These are phyloP conservation scores for Syrmaticus mikado DNA, from an alignment of 2,113 vertebrate genomes.

Conservation along the genomic window DNA sequence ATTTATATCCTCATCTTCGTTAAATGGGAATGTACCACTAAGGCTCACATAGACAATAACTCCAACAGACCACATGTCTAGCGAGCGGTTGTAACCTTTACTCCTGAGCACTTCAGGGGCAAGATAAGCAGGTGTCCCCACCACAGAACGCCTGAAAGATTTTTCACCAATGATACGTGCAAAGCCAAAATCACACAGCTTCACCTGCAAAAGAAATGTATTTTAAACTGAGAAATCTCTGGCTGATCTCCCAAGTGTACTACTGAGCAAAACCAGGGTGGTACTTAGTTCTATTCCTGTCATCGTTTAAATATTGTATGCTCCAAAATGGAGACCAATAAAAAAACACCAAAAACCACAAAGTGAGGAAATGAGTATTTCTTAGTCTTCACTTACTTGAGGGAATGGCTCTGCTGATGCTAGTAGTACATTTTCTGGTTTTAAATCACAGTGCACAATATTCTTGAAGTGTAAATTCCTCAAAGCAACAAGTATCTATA, in stretches of 20 bases:
- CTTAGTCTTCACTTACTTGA: slow-evolving; percentile 82
- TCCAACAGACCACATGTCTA: slow-evolving; percentile 99
- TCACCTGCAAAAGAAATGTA: slow-evolving; percentile 82
- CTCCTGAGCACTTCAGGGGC: slow-evolving; percentile 96
- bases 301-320: background rate
- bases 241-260: background rate
- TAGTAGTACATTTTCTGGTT: slow-evolving; percentile 97
- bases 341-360: background rate
- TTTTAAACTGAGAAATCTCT: background rate
- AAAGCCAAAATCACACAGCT: slow-evolving; percentile 97
- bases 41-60: slow-evolving; percentile 97
- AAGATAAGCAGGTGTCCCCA: slow-evolving; percentile 95
- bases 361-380: background rate
- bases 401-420: slow-evolving; percentile 97
- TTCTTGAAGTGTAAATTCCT: slow-evolving; percentile 99
- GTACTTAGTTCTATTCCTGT: background rate
- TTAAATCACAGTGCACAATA: slow-evolving; percentile 99
- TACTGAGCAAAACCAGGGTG: background rate
- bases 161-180: slow-evolving; percentile 98
- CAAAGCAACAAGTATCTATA: slow-evolving; percentile 95
- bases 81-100: slow-evolving; percentile 97
- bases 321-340: background rate
- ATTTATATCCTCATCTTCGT: slow-evolving; percentile 98
- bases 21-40: slow-evolving; percentile 97
- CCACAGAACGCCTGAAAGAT: slow-evolving; percentile 95